A percentile compares a stretch with the other conserved stretches of the same genome.
Evolutionary conservation across 2,888 invertebrate species (phyloP).

Genomic region (Phengaris arion): DNA sequence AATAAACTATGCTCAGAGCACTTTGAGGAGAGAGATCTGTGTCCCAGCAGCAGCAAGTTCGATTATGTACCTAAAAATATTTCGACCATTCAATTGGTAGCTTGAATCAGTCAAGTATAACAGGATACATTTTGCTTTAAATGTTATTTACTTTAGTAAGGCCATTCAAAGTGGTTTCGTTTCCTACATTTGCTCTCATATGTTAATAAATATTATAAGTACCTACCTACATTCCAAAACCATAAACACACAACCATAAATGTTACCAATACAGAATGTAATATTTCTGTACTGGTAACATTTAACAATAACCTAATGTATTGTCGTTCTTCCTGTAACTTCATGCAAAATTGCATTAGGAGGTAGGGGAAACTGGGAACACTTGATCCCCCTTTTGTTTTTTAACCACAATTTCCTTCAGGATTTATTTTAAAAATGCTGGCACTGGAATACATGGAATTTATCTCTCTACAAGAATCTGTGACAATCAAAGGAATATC

Average conservation of each 20-base stretch:
- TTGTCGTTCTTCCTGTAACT: neutral
- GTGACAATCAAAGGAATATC: no score
- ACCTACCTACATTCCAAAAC: neutral
- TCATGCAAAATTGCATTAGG: neutral
- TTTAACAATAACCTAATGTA: no score
- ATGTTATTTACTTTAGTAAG: neutral
- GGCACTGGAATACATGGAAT: no score
- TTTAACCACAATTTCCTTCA: no score
- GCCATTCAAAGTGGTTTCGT: neutral
- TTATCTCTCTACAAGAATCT: no score
- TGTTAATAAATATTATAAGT: neutral
- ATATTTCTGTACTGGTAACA: neutral
- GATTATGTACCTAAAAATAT: slow-evolving; percentile 3
- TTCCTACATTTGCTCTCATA: slow-evolving; percentile 8
- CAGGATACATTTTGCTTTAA: neutral
- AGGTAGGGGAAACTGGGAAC: no score
- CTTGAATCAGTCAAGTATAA: slow-evolving; percentile 6
- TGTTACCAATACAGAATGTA: neutral
- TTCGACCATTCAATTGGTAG: neutral
- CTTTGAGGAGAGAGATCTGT: no score
- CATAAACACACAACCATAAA: neutral
- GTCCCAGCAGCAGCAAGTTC: neutral
- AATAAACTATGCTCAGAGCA: no score
- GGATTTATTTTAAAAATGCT: no score
- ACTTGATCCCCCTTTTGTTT: no score